Evolutionary conservation across 2,888 invertebrate species (phyloP).

Genomic region (Autographa gamma): DNA sequence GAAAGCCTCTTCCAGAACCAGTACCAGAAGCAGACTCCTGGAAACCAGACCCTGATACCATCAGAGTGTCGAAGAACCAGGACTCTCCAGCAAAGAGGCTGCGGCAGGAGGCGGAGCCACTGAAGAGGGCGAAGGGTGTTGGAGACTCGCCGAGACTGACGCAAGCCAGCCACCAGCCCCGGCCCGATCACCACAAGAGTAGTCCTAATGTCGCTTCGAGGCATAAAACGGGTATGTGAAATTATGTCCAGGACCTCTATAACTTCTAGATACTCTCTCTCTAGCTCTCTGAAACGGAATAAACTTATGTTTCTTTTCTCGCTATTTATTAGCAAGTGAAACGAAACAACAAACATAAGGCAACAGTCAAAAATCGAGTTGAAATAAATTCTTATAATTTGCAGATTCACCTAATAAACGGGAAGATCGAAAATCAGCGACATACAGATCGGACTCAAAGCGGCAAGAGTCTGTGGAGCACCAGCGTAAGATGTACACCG

Average conservation of each 20-base stretch:
- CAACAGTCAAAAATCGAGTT: too few species aligned
- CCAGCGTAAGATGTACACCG: constrained; percentile 91
- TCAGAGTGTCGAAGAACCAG: constrained; percentile 77
- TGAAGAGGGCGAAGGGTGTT: constrained; percentile 81
- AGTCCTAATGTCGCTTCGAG: constrained; percentile 90
- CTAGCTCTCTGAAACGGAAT: too few species aligned
- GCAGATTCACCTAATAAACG: constrained; percentile 80
- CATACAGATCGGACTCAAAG: constrained; percentile 84
- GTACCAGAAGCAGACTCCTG: constrained; percentile 69
- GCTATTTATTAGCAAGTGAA: too few species aligned
- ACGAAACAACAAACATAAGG: too few species aligned
- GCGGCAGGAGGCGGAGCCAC: constrained; percentile 83
- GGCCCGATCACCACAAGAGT: constrained; percentile 89
- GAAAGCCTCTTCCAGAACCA: constrained; percentile 67
- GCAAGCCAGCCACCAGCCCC: constrained; percentile 73
- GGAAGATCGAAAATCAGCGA: constrained; percentile 86
- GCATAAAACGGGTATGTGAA: constrained; percentile 79
- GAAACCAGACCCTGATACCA: constrained; percentile 84
- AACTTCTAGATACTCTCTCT: too few species aligned
- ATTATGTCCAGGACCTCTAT: too few species aligned
- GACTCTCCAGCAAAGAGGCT: constrained; percentile 84
- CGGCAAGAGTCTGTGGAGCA: constrained; percentile 80
- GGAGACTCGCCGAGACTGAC: constrained; percentile 81
- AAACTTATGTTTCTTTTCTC: too few species aligned
- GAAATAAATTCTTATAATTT: too few species aligned